Evolutionary conservation across 2,888 invertebrate species (phyloP).

Genomic region (Dioctria linearis): DNA sequence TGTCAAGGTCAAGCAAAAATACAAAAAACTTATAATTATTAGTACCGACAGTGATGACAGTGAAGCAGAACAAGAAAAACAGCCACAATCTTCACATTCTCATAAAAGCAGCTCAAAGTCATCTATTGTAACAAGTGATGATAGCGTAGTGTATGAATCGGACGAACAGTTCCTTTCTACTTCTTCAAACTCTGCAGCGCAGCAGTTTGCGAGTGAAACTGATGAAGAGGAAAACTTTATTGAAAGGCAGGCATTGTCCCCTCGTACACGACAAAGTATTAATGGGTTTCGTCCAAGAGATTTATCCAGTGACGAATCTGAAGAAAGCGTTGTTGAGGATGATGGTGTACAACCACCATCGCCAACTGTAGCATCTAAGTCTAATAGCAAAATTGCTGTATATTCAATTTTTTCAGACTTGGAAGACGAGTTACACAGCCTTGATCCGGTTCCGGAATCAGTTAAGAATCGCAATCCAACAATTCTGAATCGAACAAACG

Average conservation of each 20-base stretch:
- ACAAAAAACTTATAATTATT: too few relatives aligned
- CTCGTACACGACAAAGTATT: constrained; percentile 68
- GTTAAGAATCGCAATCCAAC: background rate
- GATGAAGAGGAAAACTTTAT: constrained; percentile 62
- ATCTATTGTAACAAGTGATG: background rate
- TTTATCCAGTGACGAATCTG: constrained; percentile 60
- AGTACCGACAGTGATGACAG: too few relatives aligned
- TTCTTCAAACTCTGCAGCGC: too few relatives aligned
- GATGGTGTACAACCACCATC: background rate
- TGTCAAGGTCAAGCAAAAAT: too few relatives aligned
- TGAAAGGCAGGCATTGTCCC: constrained; percentile 65
- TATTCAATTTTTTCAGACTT: constrained; percentile 19
- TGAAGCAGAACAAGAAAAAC: too few relatives aligned
- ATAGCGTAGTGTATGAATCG: background rate
- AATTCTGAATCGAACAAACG: background rate
- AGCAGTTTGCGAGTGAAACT: background rate
- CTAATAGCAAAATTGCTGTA: background rate
- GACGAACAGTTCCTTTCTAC: too few relatives aligned
- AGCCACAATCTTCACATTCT: too few relatives aligned
- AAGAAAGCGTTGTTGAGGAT: constrained; percentile 58
- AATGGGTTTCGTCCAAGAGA: constrained; percentile 67
- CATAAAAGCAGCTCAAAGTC: too few relatives aligned
- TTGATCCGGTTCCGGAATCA: background rate
- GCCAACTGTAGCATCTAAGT: background rate
- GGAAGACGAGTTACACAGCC: constrained; percentile 44